Percentiles rank a stretch among this genome's conserved stretches.
phyloP scores from a whole-genome alignment of 1,140 invertebrate genomes.

The Papilio helenus region DNA sequence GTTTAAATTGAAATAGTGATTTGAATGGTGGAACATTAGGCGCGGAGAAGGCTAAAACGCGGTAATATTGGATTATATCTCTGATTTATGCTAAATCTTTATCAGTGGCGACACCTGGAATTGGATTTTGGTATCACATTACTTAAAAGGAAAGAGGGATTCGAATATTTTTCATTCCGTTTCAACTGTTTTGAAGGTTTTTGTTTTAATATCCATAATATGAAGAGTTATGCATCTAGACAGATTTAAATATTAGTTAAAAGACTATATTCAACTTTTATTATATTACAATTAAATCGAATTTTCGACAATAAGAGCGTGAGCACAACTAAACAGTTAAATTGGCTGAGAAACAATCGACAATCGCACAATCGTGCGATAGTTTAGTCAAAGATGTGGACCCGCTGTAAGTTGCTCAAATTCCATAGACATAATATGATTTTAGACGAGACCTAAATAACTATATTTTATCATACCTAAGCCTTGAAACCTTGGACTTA shows the following conservation, averaged over 20 bases:
- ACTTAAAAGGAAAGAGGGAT: conserved; percentile 46
- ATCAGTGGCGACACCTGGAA: conserved; percentile 75
- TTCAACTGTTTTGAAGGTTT: background rate
- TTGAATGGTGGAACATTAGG: conserved; percentile 79
- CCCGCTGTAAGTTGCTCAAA: too few species aligned
- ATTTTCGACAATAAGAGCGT: too few species aligned
- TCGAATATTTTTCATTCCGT: conserved; percentile 46
- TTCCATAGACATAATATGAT: background rate
- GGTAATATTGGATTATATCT: conserved; percentile 81
- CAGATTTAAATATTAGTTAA: background rate
- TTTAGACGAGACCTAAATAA: background rate
- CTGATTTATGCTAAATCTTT: conserved; percentile 82
- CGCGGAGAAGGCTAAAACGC: conserved; percentile 64
- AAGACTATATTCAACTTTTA: background rate
- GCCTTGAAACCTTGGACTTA: background rate
- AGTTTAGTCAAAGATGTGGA: too few species aligned
- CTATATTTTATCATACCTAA: background rate
- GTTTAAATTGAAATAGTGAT: conserved; percentile 81
- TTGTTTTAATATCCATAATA: background rate
- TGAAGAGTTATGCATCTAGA: background rate
- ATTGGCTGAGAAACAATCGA: too few species aligned
- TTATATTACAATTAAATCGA: background rate
- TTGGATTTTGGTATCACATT: conserved; percentile 76
- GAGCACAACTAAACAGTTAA: too few species aligned
- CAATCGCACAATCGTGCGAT: too few species aligned